These are phyloP conservation scores for Reticulitermes lucifugus DNA, from an alignment of 2,888 invertebrate species.

Conservation along the genomic window DNA sequence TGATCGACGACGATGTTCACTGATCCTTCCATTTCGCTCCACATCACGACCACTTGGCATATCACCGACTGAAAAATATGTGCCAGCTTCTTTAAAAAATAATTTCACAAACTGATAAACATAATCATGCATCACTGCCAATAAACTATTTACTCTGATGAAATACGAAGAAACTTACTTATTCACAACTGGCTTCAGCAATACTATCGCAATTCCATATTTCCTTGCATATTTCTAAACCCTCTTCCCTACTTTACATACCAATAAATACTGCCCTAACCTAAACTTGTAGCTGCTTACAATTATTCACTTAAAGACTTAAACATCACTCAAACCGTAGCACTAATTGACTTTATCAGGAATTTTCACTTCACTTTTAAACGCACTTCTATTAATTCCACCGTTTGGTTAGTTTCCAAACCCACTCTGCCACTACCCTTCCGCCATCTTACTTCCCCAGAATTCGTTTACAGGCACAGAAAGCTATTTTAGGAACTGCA, in stretches of 20 bases:
- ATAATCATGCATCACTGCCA: conserved; percentile 28
- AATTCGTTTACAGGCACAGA: conserved; percentile 18
- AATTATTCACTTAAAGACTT: not conserved
- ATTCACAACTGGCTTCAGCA: no score
- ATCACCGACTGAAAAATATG: conserved; percentile 60
- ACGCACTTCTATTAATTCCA: not conserved
- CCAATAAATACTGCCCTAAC: not conserved
- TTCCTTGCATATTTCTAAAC: no score
- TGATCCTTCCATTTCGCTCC: conserved; percentile 63
- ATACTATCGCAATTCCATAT: no score
- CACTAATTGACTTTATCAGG: not conserved
- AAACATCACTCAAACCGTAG: not conserved
- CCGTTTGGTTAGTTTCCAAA: not conserved
- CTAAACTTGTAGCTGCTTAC: not conserved
- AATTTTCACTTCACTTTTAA: not conserved
- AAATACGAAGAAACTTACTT: not conserved
- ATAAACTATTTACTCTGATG: conserved; percentile 3
- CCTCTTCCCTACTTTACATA: no score
- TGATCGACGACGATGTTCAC: conserved; percentile 55
- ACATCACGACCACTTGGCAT: conserved; percentile 64
- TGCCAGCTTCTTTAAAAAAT: conserved; percentile 19
- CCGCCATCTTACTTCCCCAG: conserved; percentile 45
- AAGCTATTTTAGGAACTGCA: conserved; percentile 24
- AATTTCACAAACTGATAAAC: conserved; percentile 14
- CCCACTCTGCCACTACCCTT: conserved; percentile 14